Percentiles rank a stretch among this genome's conserved stretches.
Evolutionary conservation across 2,797 vertebrate species (phyloP).

Genomic region (Ibycter americanus): DNA sequence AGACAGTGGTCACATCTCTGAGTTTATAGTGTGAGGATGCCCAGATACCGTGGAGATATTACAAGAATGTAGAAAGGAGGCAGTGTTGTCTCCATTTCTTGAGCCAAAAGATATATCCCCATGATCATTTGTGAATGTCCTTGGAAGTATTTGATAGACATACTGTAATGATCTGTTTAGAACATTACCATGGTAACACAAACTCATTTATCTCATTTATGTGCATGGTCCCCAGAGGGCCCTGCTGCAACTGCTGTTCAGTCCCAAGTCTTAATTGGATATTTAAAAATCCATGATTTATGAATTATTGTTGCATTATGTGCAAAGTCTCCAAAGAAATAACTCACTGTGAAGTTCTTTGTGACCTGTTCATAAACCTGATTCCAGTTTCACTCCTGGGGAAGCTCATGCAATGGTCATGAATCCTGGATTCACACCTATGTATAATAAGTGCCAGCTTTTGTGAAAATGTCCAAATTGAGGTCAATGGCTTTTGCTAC

Average conservation of each 20-base stretch:
- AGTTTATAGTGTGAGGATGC: not conserved
- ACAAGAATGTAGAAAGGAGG: not conserved
- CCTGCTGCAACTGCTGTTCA: not conserved
- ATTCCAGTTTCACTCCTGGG: not conserved
- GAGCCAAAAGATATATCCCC: not conserved
- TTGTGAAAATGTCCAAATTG: not conserved
- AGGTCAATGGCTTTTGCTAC: not conserved
- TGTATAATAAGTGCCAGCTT: not conserved
- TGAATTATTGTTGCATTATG: not conserved
- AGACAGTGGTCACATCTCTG: not conserved
- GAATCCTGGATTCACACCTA: not conserved
- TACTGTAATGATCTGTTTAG: not conserved
- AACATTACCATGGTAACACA: not conserved
- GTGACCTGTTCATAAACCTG: not conserved
- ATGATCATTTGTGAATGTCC: not conserved
- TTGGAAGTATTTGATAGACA: not conserved
- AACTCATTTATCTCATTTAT: not conserved
- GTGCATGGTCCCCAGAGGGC: not conserved
- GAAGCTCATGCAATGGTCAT: not conserved
- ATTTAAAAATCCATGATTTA: not conserved
- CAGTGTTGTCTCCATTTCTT: not conserved
- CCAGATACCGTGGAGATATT: not conserved
- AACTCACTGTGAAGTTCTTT: not conserved
- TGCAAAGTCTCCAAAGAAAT: not conserved
- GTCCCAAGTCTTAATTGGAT: not conserved